Percentiles rank a stretch among this genome's conserved stretches.
phyloP scores from a whole-genome alignment of 2,113 vertebrate genomes.

The Gallinago paraguaiae region DNA sequence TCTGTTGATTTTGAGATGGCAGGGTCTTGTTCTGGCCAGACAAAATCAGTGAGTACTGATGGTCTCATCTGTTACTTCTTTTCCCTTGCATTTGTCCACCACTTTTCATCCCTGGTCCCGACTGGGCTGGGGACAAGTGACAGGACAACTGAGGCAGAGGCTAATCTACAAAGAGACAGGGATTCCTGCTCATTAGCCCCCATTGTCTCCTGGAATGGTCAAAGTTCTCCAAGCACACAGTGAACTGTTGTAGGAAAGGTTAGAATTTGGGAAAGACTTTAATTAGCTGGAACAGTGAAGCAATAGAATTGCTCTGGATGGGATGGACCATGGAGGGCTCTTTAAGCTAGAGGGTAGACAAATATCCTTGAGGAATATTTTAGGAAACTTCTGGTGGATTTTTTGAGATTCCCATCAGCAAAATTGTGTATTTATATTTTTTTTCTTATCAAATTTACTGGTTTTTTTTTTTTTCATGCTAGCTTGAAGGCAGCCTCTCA shows the following conservation, averaged over 20 bases:
- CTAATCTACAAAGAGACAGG: background rate
- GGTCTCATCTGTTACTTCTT: background rate
- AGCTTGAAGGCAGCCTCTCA: background rate
- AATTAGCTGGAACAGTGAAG: background rate
- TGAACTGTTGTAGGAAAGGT: background rate
- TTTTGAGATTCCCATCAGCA: background rate
- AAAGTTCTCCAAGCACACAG: background rate
- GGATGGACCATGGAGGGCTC: background rate
- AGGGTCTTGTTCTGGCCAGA: background rate
- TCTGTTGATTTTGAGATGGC: background rate
- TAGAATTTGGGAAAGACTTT: background rate
- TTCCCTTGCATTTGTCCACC: background rate
- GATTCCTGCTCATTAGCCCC: background rate
- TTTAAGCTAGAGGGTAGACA: background rate
- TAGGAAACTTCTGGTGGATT: background rate
- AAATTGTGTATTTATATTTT: background rate
- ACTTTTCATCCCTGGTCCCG: background rate
- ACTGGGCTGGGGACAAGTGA: background rate
- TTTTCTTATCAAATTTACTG: background rate
- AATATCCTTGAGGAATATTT: background rate
- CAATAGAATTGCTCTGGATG: background rate
- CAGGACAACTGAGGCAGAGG: background rate
- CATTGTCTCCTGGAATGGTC: background rate
- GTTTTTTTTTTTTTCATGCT: rapidly evolving
- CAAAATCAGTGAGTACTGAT: background rate